Evolutionary conservation across 2,113 vertebrate species (phyloP).

Genomic region (Steatornis caripensis): DNA sequence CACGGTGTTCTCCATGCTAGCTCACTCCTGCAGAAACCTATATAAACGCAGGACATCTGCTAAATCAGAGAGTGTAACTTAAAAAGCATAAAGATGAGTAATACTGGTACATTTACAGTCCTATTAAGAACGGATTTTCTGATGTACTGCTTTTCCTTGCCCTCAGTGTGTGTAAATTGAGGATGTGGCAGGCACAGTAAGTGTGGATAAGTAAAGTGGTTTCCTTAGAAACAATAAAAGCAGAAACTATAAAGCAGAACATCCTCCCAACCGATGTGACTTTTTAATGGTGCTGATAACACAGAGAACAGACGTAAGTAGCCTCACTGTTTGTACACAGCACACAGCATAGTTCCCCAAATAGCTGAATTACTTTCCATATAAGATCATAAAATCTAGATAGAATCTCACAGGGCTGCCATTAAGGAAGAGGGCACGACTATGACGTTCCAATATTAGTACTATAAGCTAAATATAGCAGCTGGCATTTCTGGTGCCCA

Average conservation of each 20-base stretch:
- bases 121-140: neutral
- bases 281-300: conserved; percentile 53
- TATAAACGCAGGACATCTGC: neutral
- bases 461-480: conserved; percentile 51
- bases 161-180: neutral
- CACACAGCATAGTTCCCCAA: neutral
- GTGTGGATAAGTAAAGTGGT: conserved; percentile 29
- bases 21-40: neutral
- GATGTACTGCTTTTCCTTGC: neutral
- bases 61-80: neutral
- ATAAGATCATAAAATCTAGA: conserved; percentile 56
- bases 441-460: conserved; percentile 33
- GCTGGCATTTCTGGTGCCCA: neutral
- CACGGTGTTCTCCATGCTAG: neutral
- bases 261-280: conserved; percentile 13
- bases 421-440: neutral
- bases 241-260: conserved; percentile 43
- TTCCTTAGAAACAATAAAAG: conserved; percentile 58
- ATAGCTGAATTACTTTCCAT: conserved; percentile 57
- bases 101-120: neutral
- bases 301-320: conserved; percentile 46
- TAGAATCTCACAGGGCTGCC: conserved; percentile 15
- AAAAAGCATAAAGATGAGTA: neutral
- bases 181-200: neutral
- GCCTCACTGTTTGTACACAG: conserved; percentile 33